Base-by-base conservation (phyloP, 2,888 invertebrate species). In the Andricus quercusramuli region DNA sequence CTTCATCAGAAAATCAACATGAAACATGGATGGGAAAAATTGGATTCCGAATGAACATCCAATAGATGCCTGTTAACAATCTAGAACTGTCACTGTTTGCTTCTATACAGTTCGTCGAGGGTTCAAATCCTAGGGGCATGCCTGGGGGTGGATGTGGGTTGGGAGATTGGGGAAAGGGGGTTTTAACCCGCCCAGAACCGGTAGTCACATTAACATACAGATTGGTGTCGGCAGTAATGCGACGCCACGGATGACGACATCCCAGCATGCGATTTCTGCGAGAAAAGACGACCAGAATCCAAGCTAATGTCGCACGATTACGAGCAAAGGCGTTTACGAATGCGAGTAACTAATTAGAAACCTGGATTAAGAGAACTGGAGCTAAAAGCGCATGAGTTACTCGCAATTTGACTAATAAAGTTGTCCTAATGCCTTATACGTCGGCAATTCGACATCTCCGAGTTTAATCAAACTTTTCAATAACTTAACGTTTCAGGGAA, bases 181-280 rank as follows among this genome's bases (percentile, higher is more conserved):
- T 80, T 85, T 83, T 83, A 89, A 82, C 86, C 88, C 87, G 87
- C 87, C 88, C 87, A 87, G 88, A 91, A 89, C 89, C 86, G 86
- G 89, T 88, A 87, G 85, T 85, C 85, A 83, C 85, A 90, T 90
- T 90, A 90, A 88, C 90, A 90, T 90, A 90, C 87, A 90, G 88
- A 90, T 90, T 90, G 88, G 86, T 85, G 86, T 81, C 83, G 85
- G 86, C 84, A 79, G 86, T 74, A 82, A 78, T 80, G 80, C 81
- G 80, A 80, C 78, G 79, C 79, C 83, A 82, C 82, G 82, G 83
- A 80, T 82, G 81, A 81, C 79, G 77, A 83, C 82, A 68, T 82
- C 82, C 77, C 80, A 62, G 78, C 78, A 83, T 81, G 80, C 56
- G 74, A 74, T 74, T 74, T 56, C 83, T 80, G 79, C 80, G 74